These are phyloP conservation scores for Hyperoplus lanceolatus DNA, from an alignment of 2,797 vertebrate genomes.

Conservation along the genomic window DNA sequence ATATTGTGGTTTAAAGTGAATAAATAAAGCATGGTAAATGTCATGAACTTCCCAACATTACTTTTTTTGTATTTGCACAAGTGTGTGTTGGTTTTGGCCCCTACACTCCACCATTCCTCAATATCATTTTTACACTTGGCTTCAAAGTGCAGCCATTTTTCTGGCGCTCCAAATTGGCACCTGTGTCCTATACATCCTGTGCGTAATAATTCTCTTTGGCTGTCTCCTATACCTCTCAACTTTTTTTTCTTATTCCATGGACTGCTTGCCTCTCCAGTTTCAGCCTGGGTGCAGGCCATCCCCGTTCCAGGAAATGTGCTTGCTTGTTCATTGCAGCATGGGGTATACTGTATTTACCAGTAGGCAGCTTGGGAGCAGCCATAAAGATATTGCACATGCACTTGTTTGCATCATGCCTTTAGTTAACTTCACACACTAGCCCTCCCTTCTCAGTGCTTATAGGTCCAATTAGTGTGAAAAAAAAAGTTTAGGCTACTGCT, in stretches of 20 bases:
- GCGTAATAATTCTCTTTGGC: conserved; percentile 43
- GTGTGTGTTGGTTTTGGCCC: conserved; percentile 24
- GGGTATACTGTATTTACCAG: conserved; percentile 44
- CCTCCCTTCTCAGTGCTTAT: conserved; percentile 26
- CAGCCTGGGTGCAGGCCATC: conserved; percentile 28
- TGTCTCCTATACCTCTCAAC: conserved; percentile 31
- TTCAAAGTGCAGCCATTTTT: conserved; percentile 38
- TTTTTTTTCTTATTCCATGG: conserved; percentile 24
- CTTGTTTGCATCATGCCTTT: conserved; percentile 51
- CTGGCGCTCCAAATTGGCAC: conserved; percentile 17
- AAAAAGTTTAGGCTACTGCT: conserved; percentile 26
- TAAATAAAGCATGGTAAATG: conserved; percentile 31
- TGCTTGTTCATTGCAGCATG: conserved; percentile 36
- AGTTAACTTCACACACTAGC: conserved; percentile 29
- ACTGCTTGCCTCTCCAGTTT: conserved; percentile 45
- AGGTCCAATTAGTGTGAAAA: conserved; percentile 45
- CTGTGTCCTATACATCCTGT: conserved; percentile 13
- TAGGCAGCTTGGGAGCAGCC: conserved; percentile 32
- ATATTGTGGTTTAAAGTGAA: conserved; percentile 27
- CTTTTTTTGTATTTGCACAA: conserved; percentile 40
- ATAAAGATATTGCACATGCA: conserved; percentile 50
- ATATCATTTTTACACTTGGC: conserved; percentile 39
- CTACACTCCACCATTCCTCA: conserved; percentile 10
- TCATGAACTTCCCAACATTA: conserved; percentile 4
- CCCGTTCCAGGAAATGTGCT: conserved; percentile 43